Evolutionary conservation across 2,888 invertebrate species (phyloP).

Genomic region (Aleiodes testaceus): DNA sequence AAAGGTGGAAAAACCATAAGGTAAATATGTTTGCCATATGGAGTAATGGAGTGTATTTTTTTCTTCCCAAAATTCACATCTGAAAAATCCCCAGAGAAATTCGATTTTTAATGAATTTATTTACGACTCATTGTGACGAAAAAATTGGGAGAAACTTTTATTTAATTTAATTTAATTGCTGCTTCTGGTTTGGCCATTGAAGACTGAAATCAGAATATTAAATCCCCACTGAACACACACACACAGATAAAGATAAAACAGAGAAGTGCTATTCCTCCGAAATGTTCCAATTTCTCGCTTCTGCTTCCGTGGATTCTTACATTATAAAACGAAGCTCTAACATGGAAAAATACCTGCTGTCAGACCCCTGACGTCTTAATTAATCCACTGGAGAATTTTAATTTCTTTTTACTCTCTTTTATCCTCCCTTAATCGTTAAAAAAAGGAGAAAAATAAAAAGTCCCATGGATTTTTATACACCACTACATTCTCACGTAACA

Average conservation of each 20-base stretch:
- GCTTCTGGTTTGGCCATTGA: neutral
- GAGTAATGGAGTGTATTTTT: slow-evolving; percentile 23
- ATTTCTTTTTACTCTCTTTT: neutral
- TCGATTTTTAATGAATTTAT: neutral
- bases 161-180: slow-evolving; percentile 12
- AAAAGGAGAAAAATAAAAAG: slow-evolving; percentile 19
- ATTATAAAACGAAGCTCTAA: no score
- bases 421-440: slow-evolving; percentile 3
- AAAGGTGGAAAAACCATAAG: slow-evolving; percentile 47
- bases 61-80: neutral
- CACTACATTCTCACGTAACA: slow-evolving; percentile 47
- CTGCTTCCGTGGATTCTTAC: no score
- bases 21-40: slow-evolving; percentile 56
- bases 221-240: slow-evolving; percentile 16
- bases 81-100: no score
- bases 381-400: slow-evolving; percentile 1
- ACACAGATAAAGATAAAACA: neutral
- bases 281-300: no score
- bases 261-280: no score
- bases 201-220: slow-evolving; percentile 5
- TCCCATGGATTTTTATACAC: slow-evolving; percentile 22
- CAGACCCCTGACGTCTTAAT: slow-evolving; percentile 18
- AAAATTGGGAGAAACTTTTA: neutral
- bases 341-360: neutral
- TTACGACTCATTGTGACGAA: neutral